phyloP scores from a whole-genome alignment of 2,888 invertebrate genomes.

The Isotomurus palustris region DNA sequence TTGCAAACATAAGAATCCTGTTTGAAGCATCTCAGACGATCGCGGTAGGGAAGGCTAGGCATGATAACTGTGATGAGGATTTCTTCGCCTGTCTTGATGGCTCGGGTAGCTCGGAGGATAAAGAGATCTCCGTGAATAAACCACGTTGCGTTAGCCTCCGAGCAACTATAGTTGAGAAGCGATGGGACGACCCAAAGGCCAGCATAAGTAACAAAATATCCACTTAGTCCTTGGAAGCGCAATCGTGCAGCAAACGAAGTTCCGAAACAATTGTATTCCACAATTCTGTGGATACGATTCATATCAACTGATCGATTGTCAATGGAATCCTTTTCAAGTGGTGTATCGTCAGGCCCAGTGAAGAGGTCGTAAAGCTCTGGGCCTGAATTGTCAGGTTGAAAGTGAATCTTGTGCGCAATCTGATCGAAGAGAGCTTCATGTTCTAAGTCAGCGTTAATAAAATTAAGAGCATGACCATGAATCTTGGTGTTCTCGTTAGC shows the following conservation, averaged over 20 bases:
- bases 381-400: background rate
- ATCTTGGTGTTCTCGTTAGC: background rate
- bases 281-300: background rate
- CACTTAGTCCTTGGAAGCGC: no score
- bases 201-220: background rate
- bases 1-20: background rate
- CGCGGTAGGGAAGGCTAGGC: background rate
- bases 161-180: conserved; percentile 15
- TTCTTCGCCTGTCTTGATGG: conserved; percentile 11
- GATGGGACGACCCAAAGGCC: conserved; percentile 10
- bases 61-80: conserved; percentile 6
- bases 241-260: no score
- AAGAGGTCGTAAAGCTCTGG: conserved; percentile 4
- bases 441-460: background rate
- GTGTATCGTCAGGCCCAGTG: conserved; percentile 2
- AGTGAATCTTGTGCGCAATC: background rate
- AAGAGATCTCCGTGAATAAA: conserved; percentile 10
- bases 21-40: background rate
- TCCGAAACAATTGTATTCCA: background rate
- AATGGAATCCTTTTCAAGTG: background rate
- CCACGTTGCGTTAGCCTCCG: conserved; percentile 6
- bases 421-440: background rate
- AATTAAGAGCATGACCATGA: no score
- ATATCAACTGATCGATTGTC: background rate
- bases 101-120: conserved; percentile 9